A percentile compares a stretch with the other conserved stretches of the same genome.
Evolutionary conservation across 2,113 vertebrate genomes (phyloP).

Genomic region (Oncorhynchus clarkii): DNA sequence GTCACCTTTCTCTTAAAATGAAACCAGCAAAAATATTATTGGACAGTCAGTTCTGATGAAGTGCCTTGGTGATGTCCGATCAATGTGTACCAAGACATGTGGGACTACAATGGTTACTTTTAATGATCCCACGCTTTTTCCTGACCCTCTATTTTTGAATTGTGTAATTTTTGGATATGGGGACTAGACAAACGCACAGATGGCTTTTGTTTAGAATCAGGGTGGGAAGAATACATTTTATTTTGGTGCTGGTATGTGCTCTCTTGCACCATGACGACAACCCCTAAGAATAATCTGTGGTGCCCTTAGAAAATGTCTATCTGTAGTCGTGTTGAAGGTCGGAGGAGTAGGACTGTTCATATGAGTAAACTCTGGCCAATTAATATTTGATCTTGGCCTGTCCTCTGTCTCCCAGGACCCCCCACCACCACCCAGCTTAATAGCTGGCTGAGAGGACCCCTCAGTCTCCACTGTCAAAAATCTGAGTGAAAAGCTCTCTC

Average conservation of each 20-base stretch:
- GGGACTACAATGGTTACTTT: constrained; percentile 47
- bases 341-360: not conserved
- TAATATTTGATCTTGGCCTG: not conserved
- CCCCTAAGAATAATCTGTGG: not conserved
- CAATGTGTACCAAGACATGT: constrained; percentile 23
- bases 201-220: constrained; percentile 7
- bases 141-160: not conserved
- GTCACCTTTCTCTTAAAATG: not conserved
- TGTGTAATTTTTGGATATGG: not conserved
- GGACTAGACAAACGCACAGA: not conserved
- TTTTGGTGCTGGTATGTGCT: constrained; percentile 16
- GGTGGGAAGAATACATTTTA: not conserved
- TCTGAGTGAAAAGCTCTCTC: constrained; percentile 74
- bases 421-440: not conserved
- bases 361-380: not conserved
- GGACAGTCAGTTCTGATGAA: not conserved
- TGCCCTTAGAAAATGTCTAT: constrained; percentile 32
- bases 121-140: not conserved
- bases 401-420: no score
- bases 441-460: constrained; percentile 65
- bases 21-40: constrained; percentile 4
- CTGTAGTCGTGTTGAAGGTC: not conserved
- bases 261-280: constrained; percentile 35
- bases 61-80: not conserved
- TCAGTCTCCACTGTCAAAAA: constrained; percentile 76